These are phyloP conservation scores for Oxytorus armatus DNA, from an alignment of 2,888 invertebrate genomes.

Conservation along the genomic window DNA sequence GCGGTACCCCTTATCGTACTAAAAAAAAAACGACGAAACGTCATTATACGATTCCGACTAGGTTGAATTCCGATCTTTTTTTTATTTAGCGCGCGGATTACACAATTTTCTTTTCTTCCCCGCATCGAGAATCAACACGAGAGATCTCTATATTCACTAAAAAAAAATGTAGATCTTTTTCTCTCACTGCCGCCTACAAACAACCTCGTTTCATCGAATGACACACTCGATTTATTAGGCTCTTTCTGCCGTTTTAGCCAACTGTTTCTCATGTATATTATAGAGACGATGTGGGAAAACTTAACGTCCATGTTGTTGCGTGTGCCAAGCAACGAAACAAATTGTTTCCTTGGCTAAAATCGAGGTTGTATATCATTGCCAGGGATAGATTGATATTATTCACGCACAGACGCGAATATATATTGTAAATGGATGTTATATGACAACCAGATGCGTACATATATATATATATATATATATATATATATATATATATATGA, in stretches of 20 bases:
- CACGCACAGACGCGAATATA: background rate
- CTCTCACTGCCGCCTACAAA: background rate
- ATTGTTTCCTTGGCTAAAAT: slow-evolving; percentile 62
- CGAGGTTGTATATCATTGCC: slow-evolving; percentile 54
- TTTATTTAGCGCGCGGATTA: no score
- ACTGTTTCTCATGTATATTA: slow-evolving; percentile 6
- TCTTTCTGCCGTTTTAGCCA: slow-evolving; percentile 25
- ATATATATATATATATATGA: slow-evolving; percentile 35
- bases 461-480: slow-evolving; percentile 20
- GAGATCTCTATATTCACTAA: slow-evolving; percentile 15
- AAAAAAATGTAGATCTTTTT: background rate
- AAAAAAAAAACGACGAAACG: slow-evolving; percentile 32
- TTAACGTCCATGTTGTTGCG: slow-evolving; percentile 4
- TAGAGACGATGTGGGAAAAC: background rate
- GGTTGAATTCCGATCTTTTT: no score
- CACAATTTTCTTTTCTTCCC: no score
- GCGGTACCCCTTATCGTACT: slow-evolving; percentile 45
- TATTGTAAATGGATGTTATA: no score
- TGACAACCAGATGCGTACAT: background rate
- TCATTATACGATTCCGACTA: slow-evolving; percentile 10
- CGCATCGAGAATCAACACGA: slow-evolving; percentile 10
- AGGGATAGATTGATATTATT: slow-evolving; percentile 6
- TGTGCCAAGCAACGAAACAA: slow-evolving; percentile 61
- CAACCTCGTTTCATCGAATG: slow-evolving; percentile 30
- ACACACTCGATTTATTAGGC: slow-evolving; percentile 40